Base-by-base conservation (phyloP, 2,888 invertebrate genomes). In the Drosophila quinaria region DNA sequence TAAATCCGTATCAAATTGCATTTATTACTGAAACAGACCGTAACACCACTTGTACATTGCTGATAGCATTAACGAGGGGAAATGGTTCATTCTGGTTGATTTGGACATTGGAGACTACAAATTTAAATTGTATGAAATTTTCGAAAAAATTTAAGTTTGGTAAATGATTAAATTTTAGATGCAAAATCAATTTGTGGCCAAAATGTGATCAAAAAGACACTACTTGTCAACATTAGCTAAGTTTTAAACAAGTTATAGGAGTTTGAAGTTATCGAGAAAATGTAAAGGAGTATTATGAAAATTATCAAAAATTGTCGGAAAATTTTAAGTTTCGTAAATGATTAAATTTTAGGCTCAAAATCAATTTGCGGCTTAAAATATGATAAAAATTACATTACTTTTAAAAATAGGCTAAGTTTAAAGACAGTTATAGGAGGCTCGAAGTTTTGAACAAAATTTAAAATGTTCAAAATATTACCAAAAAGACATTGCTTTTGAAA, bases 1-100 rank as follows among this genome's bases (percentile, higher is more conserved):
- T 11, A 11, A 25, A n/a, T 58, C 46, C 15, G 46, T 37, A 47
- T 25, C 46, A 35, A 35, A 58, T 58, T 58, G 37, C 42, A 67
- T 13, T 41, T 35, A 51, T 61, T 41, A 35, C 19, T 17, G 4
- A 37, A 41, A 46, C 33, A 54, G 61, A 29, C 55, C 22, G 13
- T n/a, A 2, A 13, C 8, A 42, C 19, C 19, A 4, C 6, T 33
- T 33, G 13, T 33, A 17, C 4, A 46, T 33, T 31, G n/a, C 19
- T 33, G 19, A 42, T 31, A 29, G 29, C 17, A 11, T 11, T 37
- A 9, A 11, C 25, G 4, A 25, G 25, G 10, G 25, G 4, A 33
- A 22, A 31, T 22, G 25, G 5, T 25, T 25, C 5, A 5, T 5
- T 5, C 25, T 6, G 25, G 1, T 6, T 25, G 25, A 25, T 25